A percentile compares a stretch with the other conserved stretches of the same genome.
Evolutionary conservation across 2,888 invertebrate genomes (phyloP).

Genomic region (Zeuzera pyrina): DNA sequence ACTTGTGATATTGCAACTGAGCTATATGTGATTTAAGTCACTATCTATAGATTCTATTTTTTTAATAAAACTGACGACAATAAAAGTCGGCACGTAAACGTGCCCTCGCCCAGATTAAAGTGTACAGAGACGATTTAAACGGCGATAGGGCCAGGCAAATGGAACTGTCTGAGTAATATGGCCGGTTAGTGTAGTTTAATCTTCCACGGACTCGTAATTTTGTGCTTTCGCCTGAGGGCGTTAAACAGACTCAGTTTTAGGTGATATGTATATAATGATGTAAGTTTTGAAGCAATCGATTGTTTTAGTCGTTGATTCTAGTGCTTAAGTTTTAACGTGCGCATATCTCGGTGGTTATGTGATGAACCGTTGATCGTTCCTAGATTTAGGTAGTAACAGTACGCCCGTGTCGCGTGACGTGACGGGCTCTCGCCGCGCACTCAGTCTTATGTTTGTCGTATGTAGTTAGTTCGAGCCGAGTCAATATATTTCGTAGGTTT

Average conservation of each 20-base stretch:
- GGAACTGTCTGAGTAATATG: conserved; percentile 25
- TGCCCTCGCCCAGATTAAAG: conserved; percentile 27
- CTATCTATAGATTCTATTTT: no score
- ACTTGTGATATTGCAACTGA: conserved; percentile 50
- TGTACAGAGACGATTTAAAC: conserved; percentile 29
- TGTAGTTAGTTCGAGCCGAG: conserved; percentile 32
- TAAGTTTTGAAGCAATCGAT: conserved; percentile 34
- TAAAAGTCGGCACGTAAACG: conserved; percentile 25
- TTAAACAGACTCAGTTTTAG: conserved; percentile 31
- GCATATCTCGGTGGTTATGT: conserved; percentile 65
- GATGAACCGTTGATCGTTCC: conserved; percentile 47
- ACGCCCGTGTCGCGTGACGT: conserved; percentile 7
- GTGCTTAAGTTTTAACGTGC: conserved; percentile 53
- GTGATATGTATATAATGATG: conserved; percentile 28
- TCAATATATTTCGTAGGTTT: conserved; percentile 27
- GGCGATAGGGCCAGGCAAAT: conserved; percentile 24
- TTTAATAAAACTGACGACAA: no score
- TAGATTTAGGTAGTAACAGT: conserved; percentile 46
- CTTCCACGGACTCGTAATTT: conserved; percentile 42
- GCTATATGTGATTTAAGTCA: conserved; percentile 32
- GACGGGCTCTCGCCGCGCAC: conserved; percentile 35
- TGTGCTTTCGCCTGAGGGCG: conserved; percentile 37
- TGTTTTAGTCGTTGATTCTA: conserved; percentile 40
- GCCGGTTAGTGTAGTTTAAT: conserved; percentile 36
- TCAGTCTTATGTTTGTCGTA: conserved; percentile 52